Conservation (phyloP, 2,888 invertebrate species). For the Argyresthia albistria region DNA sequence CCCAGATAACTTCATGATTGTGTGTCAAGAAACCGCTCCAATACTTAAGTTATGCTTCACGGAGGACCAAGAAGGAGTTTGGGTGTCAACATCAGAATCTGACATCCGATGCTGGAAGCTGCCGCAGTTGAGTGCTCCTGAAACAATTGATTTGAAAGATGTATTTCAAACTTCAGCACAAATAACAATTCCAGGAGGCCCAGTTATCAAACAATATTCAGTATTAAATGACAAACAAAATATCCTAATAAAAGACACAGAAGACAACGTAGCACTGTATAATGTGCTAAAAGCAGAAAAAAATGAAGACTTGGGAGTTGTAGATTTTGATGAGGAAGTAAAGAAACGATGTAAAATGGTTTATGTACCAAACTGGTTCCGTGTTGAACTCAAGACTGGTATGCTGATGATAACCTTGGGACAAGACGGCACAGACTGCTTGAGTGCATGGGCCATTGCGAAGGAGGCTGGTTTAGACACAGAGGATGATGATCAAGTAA, state of each 20-base stretch:
- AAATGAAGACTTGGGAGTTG: conserved; percentile 91
- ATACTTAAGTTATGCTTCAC: conserved; percentile 64
- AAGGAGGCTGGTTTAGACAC: conserved; percentile 91
- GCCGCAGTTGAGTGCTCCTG: conserved; percentile 53
- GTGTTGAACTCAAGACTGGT: conserved; percentile 98
- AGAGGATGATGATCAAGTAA: conserved; percentile 91
- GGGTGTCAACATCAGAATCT: conserved; percentile 76
- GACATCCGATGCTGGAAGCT: conserved; percentile 76
- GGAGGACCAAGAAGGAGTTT: conserved; percentile 57
- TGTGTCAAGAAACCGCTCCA: conserved; percentile 95
- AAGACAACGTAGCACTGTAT: conserved; percentile 84
- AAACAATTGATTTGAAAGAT: conserved; percentile 64
- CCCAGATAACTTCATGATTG: conserved; percentile 84
- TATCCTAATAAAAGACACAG: conserved; percentile 96
- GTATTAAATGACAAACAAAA: conserved; percentile 97
- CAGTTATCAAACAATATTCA: conserved; percentile 93
- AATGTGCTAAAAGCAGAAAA: conserved; percentile 93
- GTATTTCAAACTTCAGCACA: conserved; percentile 72
- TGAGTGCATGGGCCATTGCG: conserved; percentile 98
- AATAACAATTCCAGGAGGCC: conserved; percentile 86
- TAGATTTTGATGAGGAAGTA: conserved; percentile 94
- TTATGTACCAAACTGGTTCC: conserved; percentile 99
- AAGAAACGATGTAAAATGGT: conserved; percentile 94
- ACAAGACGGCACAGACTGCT: conserved; percentile 97
- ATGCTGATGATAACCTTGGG: conserved; percentile 97